These are phyloP conservation scores for Pseudococcus jackbeardsleyi DNA, from an alignment of 2,888 invertebrate species.

Conservation along the genomic window DNA sequence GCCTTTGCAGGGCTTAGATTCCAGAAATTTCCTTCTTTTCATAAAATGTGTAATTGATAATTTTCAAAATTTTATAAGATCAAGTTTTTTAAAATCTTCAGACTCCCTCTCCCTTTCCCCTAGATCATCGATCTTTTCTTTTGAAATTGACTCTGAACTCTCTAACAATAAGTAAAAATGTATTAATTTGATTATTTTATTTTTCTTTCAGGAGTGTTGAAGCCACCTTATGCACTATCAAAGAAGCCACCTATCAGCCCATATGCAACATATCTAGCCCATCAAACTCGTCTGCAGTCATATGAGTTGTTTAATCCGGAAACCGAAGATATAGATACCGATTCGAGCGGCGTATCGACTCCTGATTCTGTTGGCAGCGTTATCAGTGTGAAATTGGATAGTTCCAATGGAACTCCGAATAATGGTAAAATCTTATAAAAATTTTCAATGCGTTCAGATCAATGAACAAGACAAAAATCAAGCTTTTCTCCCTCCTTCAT, in stretches of 20 bases:
- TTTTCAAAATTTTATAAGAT: no score
- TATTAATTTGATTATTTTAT: neutral
- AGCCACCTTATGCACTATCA: conserved; percentile 79
- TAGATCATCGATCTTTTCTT: no score
- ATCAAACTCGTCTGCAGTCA: conserved; percentile 55
- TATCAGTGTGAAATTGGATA: conserved; percentile 80
- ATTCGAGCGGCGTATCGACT: conserved; percentile 88
- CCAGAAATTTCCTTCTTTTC: no score
- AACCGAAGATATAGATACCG: conserved; percentile 90
- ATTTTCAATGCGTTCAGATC: no score
- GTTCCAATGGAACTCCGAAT: conserved; percentile 55
- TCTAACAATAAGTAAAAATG: neutral
- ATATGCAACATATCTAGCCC: conserved; percentile 28
- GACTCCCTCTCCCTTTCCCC: no score
- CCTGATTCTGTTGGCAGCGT: conserved; percentile 90
- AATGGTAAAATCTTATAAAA: conserved; percentile 25
- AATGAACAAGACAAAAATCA: no score
- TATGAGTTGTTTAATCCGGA: conserved; percentile 90
- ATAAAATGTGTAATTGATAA: no score
- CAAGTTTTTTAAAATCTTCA: no score
- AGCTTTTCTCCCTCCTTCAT: no score
- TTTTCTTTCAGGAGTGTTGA: conserved; percentile 3
- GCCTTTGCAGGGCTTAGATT: no score
- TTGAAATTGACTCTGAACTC: no score
- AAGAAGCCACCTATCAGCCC: conserved; percentile 75